Percentiles rank a stretch among this genome's conserved stretches.
phyloP scores from a whole-genome alignment of 2,797 vertebrate genomes.

The Fringilla coelebs region DNA sequence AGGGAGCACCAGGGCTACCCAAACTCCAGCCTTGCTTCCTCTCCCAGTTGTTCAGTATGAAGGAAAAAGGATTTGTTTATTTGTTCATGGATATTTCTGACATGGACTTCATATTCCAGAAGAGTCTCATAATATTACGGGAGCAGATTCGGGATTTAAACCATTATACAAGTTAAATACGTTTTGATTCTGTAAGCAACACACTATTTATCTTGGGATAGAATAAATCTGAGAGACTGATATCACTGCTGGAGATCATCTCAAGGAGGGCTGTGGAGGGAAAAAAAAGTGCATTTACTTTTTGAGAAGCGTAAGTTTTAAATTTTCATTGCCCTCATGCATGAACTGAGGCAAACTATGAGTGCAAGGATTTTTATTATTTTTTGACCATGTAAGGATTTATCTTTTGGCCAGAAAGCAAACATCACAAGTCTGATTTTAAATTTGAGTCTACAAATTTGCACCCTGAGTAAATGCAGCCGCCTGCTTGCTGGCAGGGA shows the following conservation, averaged over 20 bases:
- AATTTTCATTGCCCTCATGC: not conserved
- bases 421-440: not conserved
- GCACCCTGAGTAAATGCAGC: not conserved
- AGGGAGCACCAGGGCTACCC: not conserved
- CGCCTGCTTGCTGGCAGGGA: not conserved
- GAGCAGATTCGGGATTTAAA: constrained; percentile 34
- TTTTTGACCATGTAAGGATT: constrained; percentile 19
- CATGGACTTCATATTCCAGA: constrained; percentile 9
- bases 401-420: not conserved
- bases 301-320: not conserved
- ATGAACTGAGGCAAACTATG: not conserved
- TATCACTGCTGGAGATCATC: constrained; percentile 9
- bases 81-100: constrained; percentile 31
- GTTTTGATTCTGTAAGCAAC: constrained; percentile 47
- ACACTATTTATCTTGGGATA: constrained; percentile 52
- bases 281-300: not conserved
- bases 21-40: not conserved
- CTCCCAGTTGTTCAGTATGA: not conserved
- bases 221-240: constrained; percentile 36
- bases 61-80: not conserved
- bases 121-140: not conserved
- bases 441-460: not conserved
- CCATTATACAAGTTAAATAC: constrained; percentile 27
- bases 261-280: not conserved
- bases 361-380: not conserved